These are phyloP conservation scores for Sarcophaga rosellei DNA, from an alignment of 2,888 invertebrate species.

Conservation along the genomic window DNA sequence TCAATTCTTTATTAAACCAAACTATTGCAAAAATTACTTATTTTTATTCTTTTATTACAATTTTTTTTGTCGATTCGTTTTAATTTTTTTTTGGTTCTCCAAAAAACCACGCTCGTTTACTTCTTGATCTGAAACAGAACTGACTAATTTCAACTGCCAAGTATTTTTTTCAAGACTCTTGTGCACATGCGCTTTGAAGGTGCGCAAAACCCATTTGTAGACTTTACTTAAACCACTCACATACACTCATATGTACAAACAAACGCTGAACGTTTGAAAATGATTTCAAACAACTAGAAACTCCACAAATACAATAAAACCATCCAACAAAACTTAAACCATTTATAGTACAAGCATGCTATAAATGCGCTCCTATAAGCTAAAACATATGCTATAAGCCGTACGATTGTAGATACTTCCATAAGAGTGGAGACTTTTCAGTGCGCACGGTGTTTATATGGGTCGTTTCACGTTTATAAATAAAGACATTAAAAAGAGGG, in stretches of 20 bases:
- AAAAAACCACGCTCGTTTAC: conserved; percentile 49
- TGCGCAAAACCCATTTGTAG: conserved; percentile 41
- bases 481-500: too few species aligned
- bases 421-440: conserved; percentile 51
- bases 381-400: not conserved
- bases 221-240: conserved; percentile 30
- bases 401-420: conserved; percentile 44
- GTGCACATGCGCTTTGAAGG: conserved; percentile 49
- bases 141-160: conserved; percentile 30
- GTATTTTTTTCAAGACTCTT: conserved; percentile 37
- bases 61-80: not conserved
- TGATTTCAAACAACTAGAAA: conserved; percentile 3
- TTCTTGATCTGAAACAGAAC: conserved; percentile 65
- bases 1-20: not conserved
- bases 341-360: conserved; percentile 26
- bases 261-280: conserved; percentile 28
- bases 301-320: conserved; percentile 7
- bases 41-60: not conserved
- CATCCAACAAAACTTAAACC: conserved; percentile 39
- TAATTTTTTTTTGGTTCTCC: conserved; percentile 3
- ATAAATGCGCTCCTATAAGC: conserved; percentile 13
- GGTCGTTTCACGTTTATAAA: too few species aligned
- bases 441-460: too few species aligned
- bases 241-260: conserved; percentile 19
- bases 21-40: too few species aligned